Percentiles rank a stretch among this genome's conserved stretches.
Evolutionary conservation across 2,113 vertebrate genomes (phyloP).

Genomic region (Corythaixoides concolor): DNA sequence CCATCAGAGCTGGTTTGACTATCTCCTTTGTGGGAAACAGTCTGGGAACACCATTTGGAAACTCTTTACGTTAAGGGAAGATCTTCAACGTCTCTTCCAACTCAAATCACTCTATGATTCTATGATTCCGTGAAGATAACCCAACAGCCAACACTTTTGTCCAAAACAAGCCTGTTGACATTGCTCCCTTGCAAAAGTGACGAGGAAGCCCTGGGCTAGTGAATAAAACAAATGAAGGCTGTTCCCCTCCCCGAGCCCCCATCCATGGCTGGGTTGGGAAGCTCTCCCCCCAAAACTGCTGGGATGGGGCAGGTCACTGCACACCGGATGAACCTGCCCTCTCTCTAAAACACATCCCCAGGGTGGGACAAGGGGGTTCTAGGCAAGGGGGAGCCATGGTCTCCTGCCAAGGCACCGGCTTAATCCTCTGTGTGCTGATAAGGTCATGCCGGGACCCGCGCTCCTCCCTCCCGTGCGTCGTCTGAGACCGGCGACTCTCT

Average conservation of each 20-base stretch:
- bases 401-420: not conserved
- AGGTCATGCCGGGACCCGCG: not conserved
- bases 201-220: not conserved
- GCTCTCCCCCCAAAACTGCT: not conserved
- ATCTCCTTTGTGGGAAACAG: not conserved
- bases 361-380: not conserved
- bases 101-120: no score
- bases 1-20: not conserved
- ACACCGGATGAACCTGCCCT: fast-evolving
- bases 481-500: not conserved
- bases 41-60: not conserved
- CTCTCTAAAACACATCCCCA: not conserved
- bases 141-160: not conserved
- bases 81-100: no score
- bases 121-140: not conserved
- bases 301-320: not conserved
- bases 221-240: not conserved
- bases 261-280: not conserved
- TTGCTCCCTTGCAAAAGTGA: not conserved
- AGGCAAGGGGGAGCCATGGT: fast-evolving
- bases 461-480: not conserved
- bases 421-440: not conserved
- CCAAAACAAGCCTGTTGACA: not conserved
- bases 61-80: not conserved
- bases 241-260: fast-evolving